These are phyloP conservation scores for Orthosia gracilis DNA, from an alignment of 2,888 invertebrate genomes.

Conservation along the genomic window DNA sequence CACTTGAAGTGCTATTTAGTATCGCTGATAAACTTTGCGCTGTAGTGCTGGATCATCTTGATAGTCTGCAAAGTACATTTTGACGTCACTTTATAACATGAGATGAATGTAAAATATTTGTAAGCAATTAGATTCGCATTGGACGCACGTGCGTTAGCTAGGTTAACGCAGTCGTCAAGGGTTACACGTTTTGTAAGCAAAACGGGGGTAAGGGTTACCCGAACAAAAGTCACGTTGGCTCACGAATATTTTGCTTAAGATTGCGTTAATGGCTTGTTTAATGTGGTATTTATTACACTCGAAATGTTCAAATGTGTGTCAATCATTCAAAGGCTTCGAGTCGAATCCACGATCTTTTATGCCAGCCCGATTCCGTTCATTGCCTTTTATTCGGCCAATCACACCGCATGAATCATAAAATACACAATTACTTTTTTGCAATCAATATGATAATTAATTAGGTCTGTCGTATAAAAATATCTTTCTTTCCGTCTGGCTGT, in stretches of 20 bases:
- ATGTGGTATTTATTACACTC: background rate
- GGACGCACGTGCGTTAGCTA: background rate
- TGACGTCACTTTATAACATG: constrained; percentile 19
- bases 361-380: background rate
- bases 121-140: constrained; percentile 1
- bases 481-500: constrained; percentile 48
- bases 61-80: constrained; percentile 5
- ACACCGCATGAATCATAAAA: constrained; percentile 35
- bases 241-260: background rate
- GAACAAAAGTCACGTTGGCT: background rate
- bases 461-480: constrained; percentile 56
- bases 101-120: constrained; percentile 29
- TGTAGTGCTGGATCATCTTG: constrained; percentile 14
- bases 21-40: constrained; percentile 42
- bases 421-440: constrained; percentile 36
- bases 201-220: constrained; percentile 3
- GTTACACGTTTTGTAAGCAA: background rate
- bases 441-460: constrained; percentile 35
- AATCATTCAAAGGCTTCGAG: background rate
- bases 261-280: background rate
- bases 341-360: background rate
- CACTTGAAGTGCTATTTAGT: constrained; percentile 29
- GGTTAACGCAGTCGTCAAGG: background rate
- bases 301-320: background rate
- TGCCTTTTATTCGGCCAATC: constrained; percentile 1